Conservation (phyloP, 2,888 invertebrate genomes). For the Iphiclides podalirius region DNA sequence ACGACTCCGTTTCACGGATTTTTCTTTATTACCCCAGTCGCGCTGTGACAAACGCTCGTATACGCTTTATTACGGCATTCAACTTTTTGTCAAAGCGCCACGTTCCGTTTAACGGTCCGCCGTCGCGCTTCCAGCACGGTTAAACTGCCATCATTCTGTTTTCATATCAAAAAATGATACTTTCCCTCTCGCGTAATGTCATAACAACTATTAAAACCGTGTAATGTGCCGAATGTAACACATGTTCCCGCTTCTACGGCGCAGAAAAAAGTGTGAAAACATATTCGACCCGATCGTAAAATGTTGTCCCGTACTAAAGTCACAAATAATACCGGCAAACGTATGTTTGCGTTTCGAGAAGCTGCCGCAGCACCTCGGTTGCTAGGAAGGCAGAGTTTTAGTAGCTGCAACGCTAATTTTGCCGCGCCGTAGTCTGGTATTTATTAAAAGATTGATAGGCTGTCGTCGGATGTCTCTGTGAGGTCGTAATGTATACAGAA, state of each 20-base stretch:
- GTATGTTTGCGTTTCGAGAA: conserved; percentile 29
- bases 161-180: conserved; percentile 63
- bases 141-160: conserved; percentile 38
- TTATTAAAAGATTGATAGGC: conserved; percentile 74
- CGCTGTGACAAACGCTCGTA: conserved; percentile 68
- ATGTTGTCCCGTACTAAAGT: conserved; percentile 64
- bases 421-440: conserved; percentile 49
- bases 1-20: conserved; percentile 41
- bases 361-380: not conserved
- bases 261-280: conserved; percentile 63
- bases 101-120: conserved; percentile 48
- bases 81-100: conserved; percentile 75
- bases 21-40: conserved; percentile 63
- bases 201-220: conserved; percentile 61
- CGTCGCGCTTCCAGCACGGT: no score
- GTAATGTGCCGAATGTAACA: conserved; percentile 45
- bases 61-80: conserved; percentile 60
- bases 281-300: conserved; percentile 62
- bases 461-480: conserved; percentile 71
- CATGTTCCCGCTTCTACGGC: conserved; percentile 50
- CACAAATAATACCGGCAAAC: conserved; percentile 48
- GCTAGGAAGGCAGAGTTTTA: not conserved
- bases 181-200: conserved; percentile 60
- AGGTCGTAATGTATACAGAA: conserved; percentile 59
- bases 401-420: conserved; percentile 7